phyloP scores from a whole-genome alignment of 2,888 invertebrate species.

The Campoletis raptor region DNA sequence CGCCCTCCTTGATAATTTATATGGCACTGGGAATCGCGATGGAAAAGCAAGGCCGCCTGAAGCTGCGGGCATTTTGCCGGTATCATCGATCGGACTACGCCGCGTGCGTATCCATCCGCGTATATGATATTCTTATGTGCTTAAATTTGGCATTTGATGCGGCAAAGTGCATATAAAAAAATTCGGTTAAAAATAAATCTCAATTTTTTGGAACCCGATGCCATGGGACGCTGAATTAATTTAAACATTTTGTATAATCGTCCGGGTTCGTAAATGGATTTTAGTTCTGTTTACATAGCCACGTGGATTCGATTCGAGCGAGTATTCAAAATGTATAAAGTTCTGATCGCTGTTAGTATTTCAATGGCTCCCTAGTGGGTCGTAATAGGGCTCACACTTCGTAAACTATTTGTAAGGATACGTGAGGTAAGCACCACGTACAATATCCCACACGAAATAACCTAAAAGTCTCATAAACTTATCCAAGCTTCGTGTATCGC shows the following conservation, averaged over 20 bases:
- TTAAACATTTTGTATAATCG: neutral
- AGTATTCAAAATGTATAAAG: neutral
- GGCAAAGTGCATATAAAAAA: neutral
- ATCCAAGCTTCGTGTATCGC: neutral
- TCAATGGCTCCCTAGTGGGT: neutral
- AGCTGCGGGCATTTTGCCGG: slow-evolving; percentile 58
- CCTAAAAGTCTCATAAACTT: neutral
- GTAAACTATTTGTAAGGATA: slow-evolving; percentile 9
- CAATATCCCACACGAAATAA: neutral
- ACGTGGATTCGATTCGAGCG: neutral
- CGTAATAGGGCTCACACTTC: neutral
- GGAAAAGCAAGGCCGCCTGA: slow-evolving; percentile 31
- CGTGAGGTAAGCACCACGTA: neutral
- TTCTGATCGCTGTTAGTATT: neutral
- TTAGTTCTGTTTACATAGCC: neutral
- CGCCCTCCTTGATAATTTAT: slow-evolving; percentile 46
- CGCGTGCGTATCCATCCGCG: slow-evolving; percentile 44
- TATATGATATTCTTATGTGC: neutral
- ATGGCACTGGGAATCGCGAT: slow-evolving; percentile 33
- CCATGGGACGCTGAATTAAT: neutral
- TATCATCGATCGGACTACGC: slow-evolving; percentile 55
- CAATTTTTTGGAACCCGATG: neutral
- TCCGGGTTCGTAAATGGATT: neutral
- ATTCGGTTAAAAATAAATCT: neutral
- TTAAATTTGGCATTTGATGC: slow-evolving; percentile 13